Evolutionary conservation across 2,113 vertebrate genomes (phyloP), one percentile per base, ranked within the genome.

Genomic region (Labeo rohita): DNA sequence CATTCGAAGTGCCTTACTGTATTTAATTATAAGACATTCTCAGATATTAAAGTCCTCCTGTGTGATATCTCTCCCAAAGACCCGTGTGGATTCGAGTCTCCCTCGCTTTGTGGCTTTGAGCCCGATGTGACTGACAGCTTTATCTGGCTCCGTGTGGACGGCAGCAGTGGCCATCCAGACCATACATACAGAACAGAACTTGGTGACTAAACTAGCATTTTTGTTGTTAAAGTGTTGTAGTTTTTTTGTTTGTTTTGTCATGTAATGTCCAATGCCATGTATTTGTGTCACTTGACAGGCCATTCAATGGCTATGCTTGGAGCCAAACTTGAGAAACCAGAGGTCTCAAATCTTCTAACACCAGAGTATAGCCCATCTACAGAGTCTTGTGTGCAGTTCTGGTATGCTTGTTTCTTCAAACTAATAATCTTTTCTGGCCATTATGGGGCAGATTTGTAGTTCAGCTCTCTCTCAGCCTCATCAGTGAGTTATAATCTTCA

Each of bases 381-480:
- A 47, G 93, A 92, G 76, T 90, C 91, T 66, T 96, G 95, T 88
- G 61, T 93, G 2, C 90, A 88, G 56, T 95, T 96, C 91, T 95
- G 95, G 94, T 95, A 80, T 89, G 92, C 89, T 45, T 34, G 12
- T 45, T 3, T 13, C 73, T 28, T 15, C 15, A 3, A 28, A 6
- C 18, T 1, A 47, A 66, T 49, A 10, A 18, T 65, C 39, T 34
- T 45, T 8, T 63, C 8, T 11, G 2, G 52, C n/a, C 16, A 83
- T 36, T 39, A 39, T 21, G 6, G 16, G 2, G 21, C 21, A 61
- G 21, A 23, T 39, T 39, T 45, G 59, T 65, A 16, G 13, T 65
- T 45, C 47, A 63, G 36, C 10, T 65, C 79, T 36, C 8, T 54
- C 4, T 8, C 43, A 23, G 21, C 21, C 21, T 61, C 21, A 61